phyloP scores from a whole-genome alignment of 2,797 vertebrate species.

The Phalloptychus januarius region DNA sequence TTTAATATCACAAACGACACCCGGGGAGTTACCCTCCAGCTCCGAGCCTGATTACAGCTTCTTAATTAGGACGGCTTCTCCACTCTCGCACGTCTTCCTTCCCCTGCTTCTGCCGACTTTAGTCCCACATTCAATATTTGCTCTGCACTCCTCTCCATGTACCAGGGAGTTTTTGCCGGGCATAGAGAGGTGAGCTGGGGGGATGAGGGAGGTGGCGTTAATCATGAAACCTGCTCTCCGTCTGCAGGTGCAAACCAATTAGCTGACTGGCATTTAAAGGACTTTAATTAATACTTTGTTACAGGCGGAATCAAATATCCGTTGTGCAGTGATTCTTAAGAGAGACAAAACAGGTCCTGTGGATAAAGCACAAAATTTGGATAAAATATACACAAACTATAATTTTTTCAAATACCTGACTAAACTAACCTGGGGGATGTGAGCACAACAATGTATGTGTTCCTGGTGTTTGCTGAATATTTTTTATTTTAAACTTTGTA shows the following conservation, averaged over 20 bases:
- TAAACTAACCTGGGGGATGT: no score
- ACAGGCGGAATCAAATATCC: slow-evolving; percentile 90
- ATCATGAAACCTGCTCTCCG: slow-evolving; percentile 85
- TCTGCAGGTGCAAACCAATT: slow-evolving; percentile 98
- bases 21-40: slow-evolving; percentile 93
- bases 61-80: slow-evolving; percentile 97
- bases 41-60: slow-evolving; percentile 96
- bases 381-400: no score
- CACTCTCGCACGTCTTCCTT: slow-evolving; percentile 87
- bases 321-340: no score
- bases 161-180: slow-evolving; percentile 87
- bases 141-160: slow-evolving; percentile 96
- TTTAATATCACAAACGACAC: slow-evolving; percentile 99
- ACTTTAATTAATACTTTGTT: slow-evolving; percentile 92
- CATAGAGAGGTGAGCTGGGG: slow-evolving; percentile 73
- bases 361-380: no score
- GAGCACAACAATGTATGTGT: no score
- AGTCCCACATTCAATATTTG: slow-evolving; percentile 99
- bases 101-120: slow-evolving; percentile 85
- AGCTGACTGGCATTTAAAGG: slow-evolving; percentile 96
- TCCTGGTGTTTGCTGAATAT: no score
- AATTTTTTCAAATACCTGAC: no score
- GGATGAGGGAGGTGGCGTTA: slow-evolving; percentile 68
- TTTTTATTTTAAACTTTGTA: no score
- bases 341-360: no score